These are phyloP conservation scores for Drosophila parthenogenetica DNA, from an alignment of 2,888 invertebrate genomes.

Conservation along the genomic window DNA sequence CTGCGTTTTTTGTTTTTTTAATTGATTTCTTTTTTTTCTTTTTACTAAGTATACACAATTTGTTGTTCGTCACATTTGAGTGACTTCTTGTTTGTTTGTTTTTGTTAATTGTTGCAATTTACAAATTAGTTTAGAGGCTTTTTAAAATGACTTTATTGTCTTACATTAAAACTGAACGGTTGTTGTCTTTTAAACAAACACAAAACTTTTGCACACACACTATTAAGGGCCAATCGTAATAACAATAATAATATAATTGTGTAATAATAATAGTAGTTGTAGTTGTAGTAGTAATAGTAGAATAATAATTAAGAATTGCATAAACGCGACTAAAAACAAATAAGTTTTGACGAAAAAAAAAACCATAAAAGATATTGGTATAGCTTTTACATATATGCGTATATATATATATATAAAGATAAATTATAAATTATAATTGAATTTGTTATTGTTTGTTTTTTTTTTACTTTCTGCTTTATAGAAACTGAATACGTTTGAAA, in stretches of 20 bases:
- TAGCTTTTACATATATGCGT: conserved; percentile 13
- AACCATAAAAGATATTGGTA: conserved; percentile 20
- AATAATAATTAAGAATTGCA: conserved; percentile 38
- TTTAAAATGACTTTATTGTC: conserved; percentile 63
- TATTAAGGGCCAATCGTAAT: conserved; percentile 36
- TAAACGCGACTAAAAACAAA: conserved; percentile 37
- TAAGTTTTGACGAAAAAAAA: conserved; percentile 24
- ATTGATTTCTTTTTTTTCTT: conserved; percentile 3
- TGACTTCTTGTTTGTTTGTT: conserved; percentile 29
- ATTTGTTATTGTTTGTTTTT: conserved; percentile 8
- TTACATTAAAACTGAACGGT: conserved; percentile 58
- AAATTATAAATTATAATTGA: conserved; percentile 31
- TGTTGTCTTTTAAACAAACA: conserved; percentile 62
- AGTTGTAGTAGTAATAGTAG: conserved; percentile 15
- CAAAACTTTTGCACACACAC: conserved; percentile 49
- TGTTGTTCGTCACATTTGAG: conserved; percentile 37
- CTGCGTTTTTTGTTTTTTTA: conserved; percentile 18
- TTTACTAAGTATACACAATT: conserved; percentile 54
- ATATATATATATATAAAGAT: conserved; percentile 28
- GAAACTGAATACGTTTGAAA: conserved; percentile 28
- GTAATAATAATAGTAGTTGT: conserved; percentile 27
- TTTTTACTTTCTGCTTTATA: conserved; percentile 12
- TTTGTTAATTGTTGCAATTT: conserved; percentile 53
- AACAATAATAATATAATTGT: conserved; percentile 32
- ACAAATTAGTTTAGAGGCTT: conserved; percentile 43